These are phyloP conservation scores for Rotaria magnacalcarata DNA, from an alignment of 2,888 invertebrate genomes.

Conservation along the genomic window DNA sequence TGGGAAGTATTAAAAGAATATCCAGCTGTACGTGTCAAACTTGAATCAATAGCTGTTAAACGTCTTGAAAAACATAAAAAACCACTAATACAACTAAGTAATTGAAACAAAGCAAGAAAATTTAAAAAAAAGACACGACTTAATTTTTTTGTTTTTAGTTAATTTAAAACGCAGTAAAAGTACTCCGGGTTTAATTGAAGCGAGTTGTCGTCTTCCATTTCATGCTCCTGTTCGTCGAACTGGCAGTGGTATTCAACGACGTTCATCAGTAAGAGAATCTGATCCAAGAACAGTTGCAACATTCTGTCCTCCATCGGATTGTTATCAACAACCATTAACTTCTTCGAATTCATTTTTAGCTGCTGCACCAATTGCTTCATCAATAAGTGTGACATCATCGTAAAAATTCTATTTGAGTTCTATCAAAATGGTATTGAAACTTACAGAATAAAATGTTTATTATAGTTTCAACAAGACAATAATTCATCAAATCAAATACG, in stretches of 20 bases:
- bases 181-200: slow-evolving; percentile 91
- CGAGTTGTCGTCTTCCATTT: slow-evolving; percentile 75
- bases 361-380: not conserved
- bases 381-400: slow-evolving; percentile 24
- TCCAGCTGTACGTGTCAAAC: slow-evolving; percentile 65
- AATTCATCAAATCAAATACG: too few relatives aligned
- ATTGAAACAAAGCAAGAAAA: not conserved
- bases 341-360: not conserved
- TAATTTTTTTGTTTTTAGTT: slow-evolving; percentile 64
- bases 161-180: slow-evolving; percentile 91
- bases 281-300: not conserved
- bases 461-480: not conserved
- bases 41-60: slow-evolving; percentile 94
- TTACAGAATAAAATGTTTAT: not conserved
- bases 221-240: not conserved
- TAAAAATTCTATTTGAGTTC: not conserved
- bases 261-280: slow-evolving; percentile 4
- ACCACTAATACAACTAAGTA: slow-evolving; percentile 52
- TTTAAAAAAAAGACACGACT: not conserved
- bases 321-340: not conserved
- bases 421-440: not conserved
- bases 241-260: not conserved
- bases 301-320: not conserved
- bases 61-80: slow-evolving; percentile 93
- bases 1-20: slow-evolving; percentile 88